Base-by-base conservation (phyloP, 2,888 invertebrate genomes). In the Conistra vaccinii region DNA sequence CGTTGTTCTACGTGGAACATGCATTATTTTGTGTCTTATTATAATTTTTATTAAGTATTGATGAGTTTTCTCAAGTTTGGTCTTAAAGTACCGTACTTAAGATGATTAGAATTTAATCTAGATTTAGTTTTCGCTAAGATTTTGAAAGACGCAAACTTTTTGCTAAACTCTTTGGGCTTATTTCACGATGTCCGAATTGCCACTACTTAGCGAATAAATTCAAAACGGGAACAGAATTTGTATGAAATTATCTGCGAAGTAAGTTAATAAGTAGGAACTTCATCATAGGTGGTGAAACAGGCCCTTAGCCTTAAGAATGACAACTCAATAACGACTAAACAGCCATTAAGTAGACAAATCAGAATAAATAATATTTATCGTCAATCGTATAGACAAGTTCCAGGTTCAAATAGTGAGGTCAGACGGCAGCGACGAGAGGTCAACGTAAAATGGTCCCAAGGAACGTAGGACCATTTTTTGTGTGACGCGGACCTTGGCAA, bases 1-100 rank as follows among this genome's bases (percentile, higher is more conserved):
- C 87, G 90, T 90, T 90, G 87, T 85, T 88, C 90, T 91, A 90
- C 90, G 88, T 65, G 66, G 76, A 35, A 76, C 87, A 82, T 85
- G 84, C 83, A 85, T 85, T 81, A 88, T 87, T 86, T 82, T 75
- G 80, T 81, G 85, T 85, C 82, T 87, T 81, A 84, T 84, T 85
- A 72, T 76, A 77, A 69, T 72, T 53, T 67, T 70, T 55, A 62
- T 67, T 61, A 74, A 61, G 48, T 29, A 73, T 65, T 60, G 45
- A 74, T 55, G 14, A 20, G 32, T 4, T 68, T 65, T 32, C 39
- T 80, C 20, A 48, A 65, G 0, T 12, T 42, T 12, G 0, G 10
- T 42, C 23, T 42, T 26, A 39, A 17, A 39, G 4, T 39, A 35
- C 0, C 0, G 0, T 29, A 12, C 6, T 3, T 57, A 53, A 53